A percentile compares a stretch with the other conserved stretches of the same genome.
These are phyloP conservation scores for Poeciliopsis turneri DNA, from an alignment of 2,797 vertebrate genomes.

Conservation along the genomic window DNA sequence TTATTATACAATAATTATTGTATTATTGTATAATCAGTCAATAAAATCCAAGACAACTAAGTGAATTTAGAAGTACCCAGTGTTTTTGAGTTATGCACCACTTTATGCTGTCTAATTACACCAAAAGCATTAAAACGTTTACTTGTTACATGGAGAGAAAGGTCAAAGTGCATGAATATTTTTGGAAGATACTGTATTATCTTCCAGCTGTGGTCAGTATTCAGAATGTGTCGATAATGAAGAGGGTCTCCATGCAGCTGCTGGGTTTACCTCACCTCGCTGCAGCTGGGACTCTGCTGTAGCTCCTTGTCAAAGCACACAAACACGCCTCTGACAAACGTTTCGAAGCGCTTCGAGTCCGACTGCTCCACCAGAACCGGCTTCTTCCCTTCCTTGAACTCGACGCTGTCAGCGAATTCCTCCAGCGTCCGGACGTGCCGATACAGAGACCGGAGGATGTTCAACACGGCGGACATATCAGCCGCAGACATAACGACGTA, in stretches of 20 bases:
- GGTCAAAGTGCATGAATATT: not conserved
- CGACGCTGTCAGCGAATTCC: slow-evolving; percentile 63
- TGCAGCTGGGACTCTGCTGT: slow-evolving; percentile 68
- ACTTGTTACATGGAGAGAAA: not conserved
- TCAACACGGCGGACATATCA: slow-evolving; percentile 46
- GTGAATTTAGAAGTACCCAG: not conserved
- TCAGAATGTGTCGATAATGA: not conserved
- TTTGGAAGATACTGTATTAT: not conserved
- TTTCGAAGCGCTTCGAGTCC: slow-evolving; percentile 65
- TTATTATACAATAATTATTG: too few species aligned
- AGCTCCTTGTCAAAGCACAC: slow-evolving; percentile 73
- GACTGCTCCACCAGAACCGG: slow-evolving; percentile 49
- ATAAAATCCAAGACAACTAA: not conserved
- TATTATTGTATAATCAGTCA: not conserved
- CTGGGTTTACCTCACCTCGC: slow-evolving; percentile 60
- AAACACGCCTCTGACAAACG: slow-evolving; percentile 59
- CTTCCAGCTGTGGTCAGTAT: not conserved
- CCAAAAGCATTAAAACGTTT: not conserved
- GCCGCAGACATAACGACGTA: slow-evolving; percentile 43
- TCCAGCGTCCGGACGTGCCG: slow-evolving; percentile 62
- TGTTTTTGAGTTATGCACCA: not conserved
- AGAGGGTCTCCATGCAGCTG: not conserved
- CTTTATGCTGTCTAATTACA: not conserved
- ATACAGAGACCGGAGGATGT: slow-evolving; percentile 69
- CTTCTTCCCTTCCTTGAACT: slow-evolving; percentile 69